Evolutionary conservation across 2,888 invertebrate genomes (phyloP).

Genomic region (Andrena hattorfiana): DNA sequence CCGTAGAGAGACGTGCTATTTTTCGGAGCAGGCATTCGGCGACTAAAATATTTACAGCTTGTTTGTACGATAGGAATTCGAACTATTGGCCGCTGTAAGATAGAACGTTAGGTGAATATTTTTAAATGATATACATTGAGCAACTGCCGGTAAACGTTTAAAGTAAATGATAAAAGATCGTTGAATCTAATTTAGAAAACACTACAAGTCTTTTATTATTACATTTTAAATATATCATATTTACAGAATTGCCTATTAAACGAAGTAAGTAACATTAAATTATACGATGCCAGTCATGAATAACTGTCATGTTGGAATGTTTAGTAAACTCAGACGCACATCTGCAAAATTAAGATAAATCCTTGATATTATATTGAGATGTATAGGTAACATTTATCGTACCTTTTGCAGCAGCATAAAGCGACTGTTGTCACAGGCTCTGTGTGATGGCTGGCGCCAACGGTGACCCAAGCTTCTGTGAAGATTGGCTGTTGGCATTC

Average conservation of each 20-base stretch:
- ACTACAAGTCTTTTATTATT: constrained; percentile 56
- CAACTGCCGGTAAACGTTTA: constrained; percentile 16
- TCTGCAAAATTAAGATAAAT: constrained; percentile 70
- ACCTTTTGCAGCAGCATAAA: constrained; percentile 79
- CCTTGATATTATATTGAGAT: constrained; percentile 28
- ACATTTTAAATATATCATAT: constrained; percentile 47
- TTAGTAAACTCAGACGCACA: constrained; percentile 75
- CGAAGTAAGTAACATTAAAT: constrained; percentile 51
- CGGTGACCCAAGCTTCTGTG: constrained; percentile 80
- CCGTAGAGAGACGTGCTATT: constrained; percentile 5
- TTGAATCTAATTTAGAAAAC: constrained; percentile 27
- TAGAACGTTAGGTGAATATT: constrained; percentile 26
- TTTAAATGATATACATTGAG: constrained; percentile 10
- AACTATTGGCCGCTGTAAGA: constrained; percentile 18
- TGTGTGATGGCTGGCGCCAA: constrained; percentile 66
- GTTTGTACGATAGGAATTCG: neutral
- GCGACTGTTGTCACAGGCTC: constrained; percentile 74
- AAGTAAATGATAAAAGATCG: constrained; percentile 23
- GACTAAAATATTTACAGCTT: constrained; percentile 25
- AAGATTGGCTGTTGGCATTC: constrained; percentile 80
- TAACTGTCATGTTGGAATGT: constrained; percentile 68
- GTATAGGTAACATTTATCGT: constrained; percentile 51
- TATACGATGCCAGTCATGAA: constrained; percentile 71
- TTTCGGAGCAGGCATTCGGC: constrained; percentile 2
- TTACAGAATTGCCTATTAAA: constrained; percentile 56